phyloP scores from a whole-genome alignment of 2,888 invertebrate genomes.

The Philaethria dido region DNA sequence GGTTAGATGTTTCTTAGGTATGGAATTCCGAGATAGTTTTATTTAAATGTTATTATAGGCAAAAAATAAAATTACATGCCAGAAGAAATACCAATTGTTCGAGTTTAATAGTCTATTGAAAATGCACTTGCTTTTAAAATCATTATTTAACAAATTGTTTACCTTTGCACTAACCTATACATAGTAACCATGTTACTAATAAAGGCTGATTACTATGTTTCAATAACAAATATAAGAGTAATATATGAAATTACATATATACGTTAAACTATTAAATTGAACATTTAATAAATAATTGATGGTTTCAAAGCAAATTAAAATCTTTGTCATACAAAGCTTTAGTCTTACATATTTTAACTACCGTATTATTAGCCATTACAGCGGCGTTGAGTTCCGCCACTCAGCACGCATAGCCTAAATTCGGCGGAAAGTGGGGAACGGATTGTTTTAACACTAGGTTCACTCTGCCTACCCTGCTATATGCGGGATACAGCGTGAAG shows the following conservation, averaged over 20 bases:
- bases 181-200: background rate
- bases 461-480: too few relatives aligned
- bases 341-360: too few relatives aligned
- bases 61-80: background rate
- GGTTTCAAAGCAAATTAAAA: too few relatives aligned
- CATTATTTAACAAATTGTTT: background rate
- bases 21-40: too few relatives aligned
- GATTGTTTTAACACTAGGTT: too few relatives aligned
- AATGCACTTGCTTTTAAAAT: background rate
- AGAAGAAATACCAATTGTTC: background rate
- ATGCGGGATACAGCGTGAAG: too few relatives aligned
- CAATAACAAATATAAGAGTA: background rate
- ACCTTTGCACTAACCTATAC: background rate
- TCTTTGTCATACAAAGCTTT: too few relatives aligned
- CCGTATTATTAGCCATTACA: too few relatives aligned
- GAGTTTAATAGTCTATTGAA: slow-evolving; percentile 1
- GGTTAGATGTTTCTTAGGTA: too few relatives aligned
- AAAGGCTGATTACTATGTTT: background rate
- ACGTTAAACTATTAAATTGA: background rate
- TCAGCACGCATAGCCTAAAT: too few relatives aligned
- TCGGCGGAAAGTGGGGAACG: too few relatives aligned
- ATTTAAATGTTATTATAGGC: background rate
- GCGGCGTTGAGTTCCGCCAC: too few relatives aligned
- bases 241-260: background rate
- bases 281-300: background rate